These are phyloP conservation scores for Caranx ignobilis DNA, from an alignment of 2,113 vertebrate species.

Conservation along the genomic window DNA sequence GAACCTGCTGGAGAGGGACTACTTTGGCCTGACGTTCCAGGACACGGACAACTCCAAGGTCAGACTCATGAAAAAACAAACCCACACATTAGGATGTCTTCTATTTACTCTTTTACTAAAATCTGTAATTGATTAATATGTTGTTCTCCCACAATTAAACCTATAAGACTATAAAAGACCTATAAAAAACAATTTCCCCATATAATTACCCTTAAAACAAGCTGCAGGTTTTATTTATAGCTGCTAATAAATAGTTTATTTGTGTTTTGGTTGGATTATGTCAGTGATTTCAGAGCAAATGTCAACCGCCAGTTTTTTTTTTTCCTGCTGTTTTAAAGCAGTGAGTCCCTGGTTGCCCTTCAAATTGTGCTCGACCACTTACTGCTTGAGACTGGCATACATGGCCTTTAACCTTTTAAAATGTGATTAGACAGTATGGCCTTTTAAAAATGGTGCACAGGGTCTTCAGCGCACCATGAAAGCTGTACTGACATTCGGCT, in stretches of 20 bases:
- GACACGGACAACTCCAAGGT: slow-evolving; percentile 85
- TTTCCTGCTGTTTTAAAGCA: slow-evolving; percentile 30
- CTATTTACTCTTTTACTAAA: not conserved
- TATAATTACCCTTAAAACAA: no score
- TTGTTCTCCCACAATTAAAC: not conserved
- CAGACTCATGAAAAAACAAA: slow-evolving; percentile 23
- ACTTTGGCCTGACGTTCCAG: slow-evolving; percentile 84
- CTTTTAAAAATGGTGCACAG: slow-evolving; percentile 58
- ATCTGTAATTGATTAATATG: not conserved
- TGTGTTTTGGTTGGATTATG: not conserved
- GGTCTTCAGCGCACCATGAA: slow-evolving; percentile 33
- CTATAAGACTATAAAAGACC: not conserved
- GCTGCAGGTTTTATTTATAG: not conserved
- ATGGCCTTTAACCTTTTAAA: slow-evolving; percentile 59
- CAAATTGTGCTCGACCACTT: slow-evolving; percentile 40
- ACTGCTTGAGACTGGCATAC: slow-evolving; percentile 31
- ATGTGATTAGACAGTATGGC: slow-evolving; percentile 63
- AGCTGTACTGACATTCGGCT: slow-evolving; percentile 69
- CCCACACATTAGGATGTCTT: not conserved
- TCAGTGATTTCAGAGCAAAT: slow-evolving; percentile 24
- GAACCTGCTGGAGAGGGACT: slow-evolving; percentile 87
- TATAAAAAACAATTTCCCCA: not conserved
- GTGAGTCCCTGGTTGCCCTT: slow-evolving; percentile 37
- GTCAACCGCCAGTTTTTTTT: slow-evolving; percentile 7
- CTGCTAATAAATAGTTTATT: not conserved